A percentile compares a stretch with the other conserved stretches of the same genome.
phyloP scores from a whole-genome alignment of 2,113 vertebrate species.

The Amblyornis subalaris region DNA sequence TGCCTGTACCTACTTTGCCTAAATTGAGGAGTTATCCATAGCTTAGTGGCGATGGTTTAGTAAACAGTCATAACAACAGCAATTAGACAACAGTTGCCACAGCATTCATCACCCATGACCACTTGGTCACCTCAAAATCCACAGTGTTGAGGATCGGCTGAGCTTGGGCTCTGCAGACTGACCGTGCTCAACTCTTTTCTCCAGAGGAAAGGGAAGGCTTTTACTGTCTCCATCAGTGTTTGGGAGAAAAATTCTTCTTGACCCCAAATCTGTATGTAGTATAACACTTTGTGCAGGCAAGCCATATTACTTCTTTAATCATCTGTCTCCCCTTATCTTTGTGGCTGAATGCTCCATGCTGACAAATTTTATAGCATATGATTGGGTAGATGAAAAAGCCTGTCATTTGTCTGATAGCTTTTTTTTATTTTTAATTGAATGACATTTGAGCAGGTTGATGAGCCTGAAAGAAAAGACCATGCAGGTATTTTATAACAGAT shows the following conservation, averaged over 20 bases:
- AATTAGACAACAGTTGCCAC: background rate
- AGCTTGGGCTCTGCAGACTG: background rate
- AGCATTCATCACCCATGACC: background rate
- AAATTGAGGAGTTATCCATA: background rate
- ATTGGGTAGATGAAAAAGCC: background rate
- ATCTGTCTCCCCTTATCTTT: background rate
- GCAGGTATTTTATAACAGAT: constrained; percentile 18
- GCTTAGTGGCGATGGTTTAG: background rate
- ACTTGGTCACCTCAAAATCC: background rate
- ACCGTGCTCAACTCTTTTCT: background rate
- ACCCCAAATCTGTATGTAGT: background rate
- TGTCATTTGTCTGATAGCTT: background rate
- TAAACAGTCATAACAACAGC: background rate
- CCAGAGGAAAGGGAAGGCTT: background rate
- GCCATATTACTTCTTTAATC: background rate
- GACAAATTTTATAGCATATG: background rate
- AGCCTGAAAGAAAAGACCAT: background rate
- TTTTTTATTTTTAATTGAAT: constrained; percentile 14
- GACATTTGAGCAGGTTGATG: background rate
- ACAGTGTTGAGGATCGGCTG: background rate
- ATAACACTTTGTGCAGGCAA: background rate
- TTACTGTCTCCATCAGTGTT: background rate
- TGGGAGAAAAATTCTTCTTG: background rate
- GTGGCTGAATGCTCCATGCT: background rate
- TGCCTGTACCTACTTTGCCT: background rate